These are phyloP conservation scores for Rhamphomyia laevipes DNA, from an alignment of 2,888 invertebrate genomes.

Conservation along the genomic window DNA sequence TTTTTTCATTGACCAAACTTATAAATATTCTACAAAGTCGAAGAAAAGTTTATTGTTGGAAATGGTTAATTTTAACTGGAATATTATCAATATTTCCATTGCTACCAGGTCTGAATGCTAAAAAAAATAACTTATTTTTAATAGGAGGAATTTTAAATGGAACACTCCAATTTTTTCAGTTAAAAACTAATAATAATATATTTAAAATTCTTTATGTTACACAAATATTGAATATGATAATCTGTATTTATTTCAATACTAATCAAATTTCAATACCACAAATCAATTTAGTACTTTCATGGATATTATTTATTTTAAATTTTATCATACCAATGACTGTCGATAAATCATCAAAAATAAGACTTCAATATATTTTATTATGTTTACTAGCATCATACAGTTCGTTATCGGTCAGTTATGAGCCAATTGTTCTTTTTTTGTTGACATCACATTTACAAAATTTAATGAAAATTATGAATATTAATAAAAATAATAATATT, in stretches of 20 bases:
- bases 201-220: constrained; percentile 1
- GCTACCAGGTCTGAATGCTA: constrained; percentile 58
- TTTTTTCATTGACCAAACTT: constrained; percentile 15
- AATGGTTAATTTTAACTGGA: constrained; percentile 40
- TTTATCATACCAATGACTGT: constrained; percentile 18
- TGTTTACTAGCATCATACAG: constrained; percentile 51
- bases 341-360: constrained; percentile 4
- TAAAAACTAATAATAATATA: too few species aligned
- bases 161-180: constrained; percentile 3
- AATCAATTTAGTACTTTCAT: constrained; percentile 46
- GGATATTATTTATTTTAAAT: constrained; percentile 39
- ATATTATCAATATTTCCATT: constrained; percentile 62
- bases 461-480: neutral
- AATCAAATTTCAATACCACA: constrained; percentile 39
- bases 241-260: constrained; percentile 28
- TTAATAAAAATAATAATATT: too few species aligned
- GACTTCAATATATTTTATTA: constrained; percentile 41
- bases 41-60: neutral
- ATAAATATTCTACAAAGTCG: too few species aligned
- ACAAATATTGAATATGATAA: constrained; percentile 20
- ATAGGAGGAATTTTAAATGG: constrained; percentile 17
- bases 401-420: constrained; percentile 61
- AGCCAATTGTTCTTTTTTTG: constrained; percentile 59
- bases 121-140: constrained; percentile 38
- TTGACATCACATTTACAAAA: constrained; percentile 24